Base-by-base conservation (phyloP, 1,140 invertebrate species). In the Asobara japonica region DNA sequence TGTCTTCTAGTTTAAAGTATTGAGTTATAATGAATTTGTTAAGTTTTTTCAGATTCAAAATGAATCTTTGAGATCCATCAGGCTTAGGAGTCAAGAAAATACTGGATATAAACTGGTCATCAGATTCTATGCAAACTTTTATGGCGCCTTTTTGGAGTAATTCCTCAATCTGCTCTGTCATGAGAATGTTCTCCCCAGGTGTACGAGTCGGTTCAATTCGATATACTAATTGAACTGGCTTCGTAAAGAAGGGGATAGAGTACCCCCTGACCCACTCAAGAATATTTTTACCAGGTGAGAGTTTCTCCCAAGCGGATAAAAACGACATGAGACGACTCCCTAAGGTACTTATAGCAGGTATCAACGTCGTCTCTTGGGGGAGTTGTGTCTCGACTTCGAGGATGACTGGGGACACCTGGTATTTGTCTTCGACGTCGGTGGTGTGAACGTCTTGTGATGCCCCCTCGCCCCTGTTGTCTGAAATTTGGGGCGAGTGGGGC, bases 41-140 rank as follows among this genome's bases (percentile, higher is more conserved):
- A 33, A 78, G 38, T 16, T 20, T 65, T 74, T 77, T 79, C 22
- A 81, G 67, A 73, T 81, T 81, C 29, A 79, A 31, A 41, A 80
- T 80, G 27, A 78, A 69, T 20, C 76, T 71, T 31, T 65, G 60
- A 29, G 71, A 69, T 7, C 75, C 76, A 33, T 77, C 71, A 45
- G 70, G 64, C 75, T 80, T 80, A 13, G 74, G 74, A n/a, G 66
- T 72, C 18, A 79, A 60, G 41, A 80, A 80, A 48, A 78, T 75
- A 29, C 22, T 41, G 31, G 79, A 79, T 20, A 79, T 69, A 68
- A 76, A 79, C 66, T 78, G 75, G 22, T 69, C 73, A 45, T 68
- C 13, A 2, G 10, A 2, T 16, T 36, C 11, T 6, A 48, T n/a
- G 66, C 74, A 73, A 45, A 36, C 41, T 18, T 11, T 11, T 48